Evolutionary conservation across 1,140 invertebrate genomes (phyloP), one percentile per base, ranked within the genome.

Genomic region (Drosophila mayri): DNA sequence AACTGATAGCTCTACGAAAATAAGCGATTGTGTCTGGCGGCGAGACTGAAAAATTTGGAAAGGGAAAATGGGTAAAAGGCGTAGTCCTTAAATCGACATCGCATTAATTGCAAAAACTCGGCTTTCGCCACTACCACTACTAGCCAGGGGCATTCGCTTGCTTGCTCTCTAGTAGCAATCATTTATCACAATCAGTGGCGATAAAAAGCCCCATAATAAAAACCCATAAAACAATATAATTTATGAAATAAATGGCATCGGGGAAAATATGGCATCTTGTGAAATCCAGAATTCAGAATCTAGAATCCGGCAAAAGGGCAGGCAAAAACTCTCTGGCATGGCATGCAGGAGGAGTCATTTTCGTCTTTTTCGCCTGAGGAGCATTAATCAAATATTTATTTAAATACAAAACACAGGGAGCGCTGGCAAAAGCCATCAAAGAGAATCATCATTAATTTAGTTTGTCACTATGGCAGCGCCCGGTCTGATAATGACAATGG

Each of bases 331-430:
- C 35, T 25, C 4, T 16, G 50, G 52, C 52, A 6, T 25, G 75
- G 57, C 73, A 67, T 76, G 54, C 52, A 38, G 54, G 49, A 40
- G 46, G n/a, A 76, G 62, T 67, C 70, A 25, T 30, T 66, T 58
- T 61, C 40, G 47, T 22, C 49, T 18, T 22, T 37, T 54, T 54
- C 52, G 52, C 52, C 52, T 3, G 41, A 37, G 40, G 16, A 70
- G 70, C 86, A 87, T 87, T 87, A 87, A 87, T 87, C 83, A 87
- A 87, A 87, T 88, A 87, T 88, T 88, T 87, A 87, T 87, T 88
- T 87, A 87, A 87, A 87, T 87, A 79, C 84, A 60, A 77, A 81
- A 81, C 67, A 74, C 67, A 74, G 46, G 55, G 40, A 50, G 49
- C 28, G 57, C 61, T 59, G 55, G 55, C 66, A 57, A 86, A 70